Conservation (phyloP, 2,888 invertebrate species). For the Sphaeridia pumilis region DNA sequence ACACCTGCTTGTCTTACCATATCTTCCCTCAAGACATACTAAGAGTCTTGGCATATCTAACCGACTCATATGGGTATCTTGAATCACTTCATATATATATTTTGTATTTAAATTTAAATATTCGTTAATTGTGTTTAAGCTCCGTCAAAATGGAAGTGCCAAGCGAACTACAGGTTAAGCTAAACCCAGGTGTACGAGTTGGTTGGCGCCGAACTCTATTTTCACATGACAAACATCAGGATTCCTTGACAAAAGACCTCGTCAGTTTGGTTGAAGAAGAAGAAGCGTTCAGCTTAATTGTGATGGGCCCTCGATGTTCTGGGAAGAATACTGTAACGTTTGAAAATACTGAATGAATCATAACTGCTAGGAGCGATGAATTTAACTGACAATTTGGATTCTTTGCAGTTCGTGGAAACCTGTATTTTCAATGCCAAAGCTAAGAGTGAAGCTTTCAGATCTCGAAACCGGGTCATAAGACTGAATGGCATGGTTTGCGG, state of each 20-base stretch:
- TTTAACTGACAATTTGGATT: neutral
- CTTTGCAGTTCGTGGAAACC: slow-evolving; percentile 27
- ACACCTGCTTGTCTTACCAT: too few relatives aligned
- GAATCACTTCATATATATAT: neutral
- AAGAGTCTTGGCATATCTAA: too few relatives aligned
- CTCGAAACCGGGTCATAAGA: slow-evolving; percentile 15
- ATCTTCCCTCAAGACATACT: too few relatives aligned
- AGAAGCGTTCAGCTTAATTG: slow-evolving; percentile 11
- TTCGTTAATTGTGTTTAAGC: too few relatives aligned
- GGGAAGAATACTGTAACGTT: slow-evolving; percentile 17
- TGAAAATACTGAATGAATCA: neutral
- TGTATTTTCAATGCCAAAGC: slow-evolving; percentile 7
- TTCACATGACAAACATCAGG: neutral
- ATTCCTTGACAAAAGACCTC: neutral
- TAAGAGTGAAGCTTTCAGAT: slow-evolving; percentile 5
- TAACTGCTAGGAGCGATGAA: neutral
- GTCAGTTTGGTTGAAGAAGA: neutral
- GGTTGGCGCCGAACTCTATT: slow-evolving; percentile 4
- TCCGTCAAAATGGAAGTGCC: neutral
- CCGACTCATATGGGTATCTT: neutral
- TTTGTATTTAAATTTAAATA: neutral
- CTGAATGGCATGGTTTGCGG: slow-evolving; percentile 27
- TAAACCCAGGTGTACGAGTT: slow-evolving; percentile 5
- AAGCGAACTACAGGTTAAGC: slow-evolving; percentile 5
- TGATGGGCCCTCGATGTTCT: slow-evolving; percentile 15